Evolutionary conservation across 30 jellyfish, hydroid and myxozoan genomes (phyloP), one percentile per base, ranked within the genome.

Genomic region (Nemopilema nomurai): DNA sequence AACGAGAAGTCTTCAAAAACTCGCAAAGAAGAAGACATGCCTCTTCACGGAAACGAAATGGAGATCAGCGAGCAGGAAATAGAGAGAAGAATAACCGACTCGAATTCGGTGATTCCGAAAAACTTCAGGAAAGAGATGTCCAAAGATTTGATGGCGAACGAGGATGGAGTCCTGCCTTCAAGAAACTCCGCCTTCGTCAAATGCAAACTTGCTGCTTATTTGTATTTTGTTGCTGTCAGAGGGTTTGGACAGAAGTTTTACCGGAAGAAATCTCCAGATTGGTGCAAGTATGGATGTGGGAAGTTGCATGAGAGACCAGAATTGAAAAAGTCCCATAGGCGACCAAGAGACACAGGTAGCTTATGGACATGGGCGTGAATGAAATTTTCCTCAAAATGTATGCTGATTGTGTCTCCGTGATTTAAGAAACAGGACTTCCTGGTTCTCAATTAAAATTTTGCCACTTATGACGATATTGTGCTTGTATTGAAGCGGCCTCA

Each of bases 181-280:
- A 77, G 28, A 51, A 83, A 74, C 28, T 50, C 77, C 16, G 32
- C 33, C 22, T 62, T 83, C 80, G 51, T 50, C 62, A 27, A 76
- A 18, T 83, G 92, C 75, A 83, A 83, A 65, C 23, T 83, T 65
- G 83, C 92, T 23, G 92, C 92, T 18, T 73, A 83, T 72, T 74
- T 83, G 19, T 83, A 83, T 41, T 83, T 50, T 86, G 28, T 83
- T 0, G 80, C 86, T 4, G 86, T 83, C 53, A 52, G 92, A 83
- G 92, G 92, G 18, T 83, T 83, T 63, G 92, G 92, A n/a, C 79
- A 83, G 30, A 83, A 49, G 62, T 83, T 41, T 62, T 83, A 83
- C 73, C 28, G 62, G 49, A 29, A 83, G 18, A 49, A 72, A 22
- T 28, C 86, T 13, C 85, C 92, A 0, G 72, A 28, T 20, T 83